Base-by-base conservation (phyloP, 2,113 vertebrate species). In the Vombatus ursinus region DNA sequence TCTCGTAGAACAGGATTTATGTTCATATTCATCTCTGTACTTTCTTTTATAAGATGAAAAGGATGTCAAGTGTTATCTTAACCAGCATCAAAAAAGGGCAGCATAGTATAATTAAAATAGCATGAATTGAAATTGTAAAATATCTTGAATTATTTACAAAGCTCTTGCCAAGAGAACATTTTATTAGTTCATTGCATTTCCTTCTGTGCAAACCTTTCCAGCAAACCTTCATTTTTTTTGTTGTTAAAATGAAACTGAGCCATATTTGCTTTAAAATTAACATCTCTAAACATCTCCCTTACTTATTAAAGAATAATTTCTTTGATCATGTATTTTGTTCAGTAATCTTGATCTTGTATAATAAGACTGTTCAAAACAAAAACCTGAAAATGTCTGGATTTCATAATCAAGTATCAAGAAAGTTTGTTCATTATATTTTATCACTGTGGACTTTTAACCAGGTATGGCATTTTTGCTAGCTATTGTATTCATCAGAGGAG, bases 281-380 rank as follows among this genome's bases (percentile, higher is more conserved):
- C 92, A 92, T 96, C 95, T 98, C 93, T 97, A 95, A 51, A 68
- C 95, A 37, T 92, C 93, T 96, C 93, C 14, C 37, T 96, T 49
- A 49, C 48, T 49, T 92, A 93, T 68, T 95, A 92, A 90, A 92
- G 61, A 44, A n/a, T 97, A 92, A 92, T 97, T 97, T 97, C 94
- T 94, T 97, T 97, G 90, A 97, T 98, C 95, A 93, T 97, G 96
- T 94, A 95, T 93, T 96, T 98, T 97, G 84, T 98, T 97, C 19
- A 84, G 19, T 84, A 49, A 49, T 49, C 48, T 49, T 49, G 16
- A 84, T 44, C 68, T 84, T 84, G 68, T 84, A 2, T 84, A 84
- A 44, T 84, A 96, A 94, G 77, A 61, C 53, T 91, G 96, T 49
- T 96, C 92, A 52, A 52, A 52, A 52, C 52, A 95, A 8, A 97